Conservation (phyloP, 1,140 invertebrate species). For the Mesaphorura yosii region DNA sequence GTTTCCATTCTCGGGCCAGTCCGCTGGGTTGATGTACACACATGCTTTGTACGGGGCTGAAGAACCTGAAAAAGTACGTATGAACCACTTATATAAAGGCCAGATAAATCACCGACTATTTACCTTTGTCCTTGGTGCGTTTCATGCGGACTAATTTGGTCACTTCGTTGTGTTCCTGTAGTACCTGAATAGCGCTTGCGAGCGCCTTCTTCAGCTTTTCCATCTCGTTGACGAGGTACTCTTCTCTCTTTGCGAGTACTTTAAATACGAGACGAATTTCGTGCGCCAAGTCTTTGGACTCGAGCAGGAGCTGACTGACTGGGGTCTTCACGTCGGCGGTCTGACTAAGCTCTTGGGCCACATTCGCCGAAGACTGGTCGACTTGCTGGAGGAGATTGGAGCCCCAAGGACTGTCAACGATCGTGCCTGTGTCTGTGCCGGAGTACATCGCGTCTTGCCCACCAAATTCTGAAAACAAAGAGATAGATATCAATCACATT, state of each 20-base stretch:
- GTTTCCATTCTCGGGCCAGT: not conserved
- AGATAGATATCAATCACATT: no score
- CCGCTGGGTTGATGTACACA: conserved; percentile 8
- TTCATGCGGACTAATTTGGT: not conserved
- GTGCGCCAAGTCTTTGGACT: conserved; percentile 5
- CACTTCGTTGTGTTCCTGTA: not conserved
- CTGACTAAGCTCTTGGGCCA: not conserved
- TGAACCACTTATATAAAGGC: not conserved
- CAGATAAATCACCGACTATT: not conserved
- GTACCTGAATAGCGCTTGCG: not conserved
- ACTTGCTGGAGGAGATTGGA: no score
- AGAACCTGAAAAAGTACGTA: not conserved
- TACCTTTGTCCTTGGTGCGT: not conserved
- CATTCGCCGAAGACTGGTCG: no score
- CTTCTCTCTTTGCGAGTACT: not conserved
- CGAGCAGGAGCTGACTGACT: not conserved
- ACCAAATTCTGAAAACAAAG: no score
- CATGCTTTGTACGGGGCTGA: conserved; percentile 17
- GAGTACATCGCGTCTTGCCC: no score
- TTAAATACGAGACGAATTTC: conserved; percentile 3
- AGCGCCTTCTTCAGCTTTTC: conserved; percentile 4
- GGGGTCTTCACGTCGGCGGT: not conserved
- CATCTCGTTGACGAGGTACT: conserved; percentile 7
- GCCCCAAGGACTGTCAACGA: no score
- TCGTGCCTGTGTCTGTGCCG: no score